A percentile compares a stretch with the other conserved stretches of the same genome.
Conservation (phyloP, 1,140 invertebrate genomes). For the Calliphora vicina region DNA sequence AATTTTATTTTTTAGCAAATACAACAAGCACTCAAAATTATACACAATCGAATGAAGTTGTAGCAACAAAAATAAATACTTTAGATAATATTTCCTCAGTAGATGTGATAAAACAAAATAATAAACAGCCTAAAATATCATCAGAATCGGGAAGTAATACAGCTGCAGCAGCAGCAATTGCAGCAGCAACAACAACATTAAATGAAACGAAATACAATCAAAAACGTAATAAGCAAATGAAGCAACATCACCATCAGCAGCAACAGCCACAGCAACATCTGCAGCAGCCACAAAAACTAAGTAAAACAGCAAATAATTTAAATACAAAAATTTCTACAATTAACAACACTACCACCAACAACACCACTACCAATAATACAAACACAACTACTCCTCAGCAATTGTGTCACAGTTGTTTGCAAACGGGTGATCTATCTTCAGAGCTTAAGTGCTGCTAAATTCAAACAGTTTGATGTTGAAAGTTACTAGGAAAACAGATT, state of each 20-base stretch:
- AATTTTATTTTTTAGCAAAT: slow-evolving; percentile 29
- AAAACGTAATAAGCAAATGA: background rate
- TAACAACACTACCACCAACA: background rate
- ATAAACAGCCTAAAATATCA: background rate
- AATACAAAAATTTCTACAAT: background rate
- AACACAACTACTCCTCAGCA: background rate
- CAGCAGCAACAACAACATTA: background rate
- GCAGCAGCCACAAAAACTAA: background rate
- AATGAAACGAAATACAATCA: slow-evolving; percentile 4
- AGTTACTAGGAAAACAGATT: background rate
- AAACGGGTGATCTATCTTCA: slow-evolving; percentile 14
- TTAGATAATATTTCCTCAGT: background rate
- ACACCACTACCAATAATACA: background rate
- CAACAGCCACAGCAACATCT: background rate
- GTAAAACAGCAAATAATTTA: background rate
- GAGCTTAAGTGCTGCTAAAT: slow-evolving; percentile 29
- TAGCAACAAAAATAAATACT: background rate
- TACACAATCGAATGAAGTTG: background rate
- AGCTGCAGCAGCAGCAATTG: too few relatives aligned
- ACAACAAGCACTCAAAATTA: background rate
- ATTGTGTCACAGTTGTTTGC: slow-evolving; percentile 13
- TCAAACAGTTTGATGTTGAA: too few relatives aligned
- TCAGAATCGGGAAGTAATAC: background rate
- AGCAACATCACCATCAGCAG: background rate
- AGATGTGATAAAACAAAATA: slow-evolving; percentile 17